Conservation (phyloP, 2,888 invertebrate genomes). For the Oscheius myriophilus region DNA sequence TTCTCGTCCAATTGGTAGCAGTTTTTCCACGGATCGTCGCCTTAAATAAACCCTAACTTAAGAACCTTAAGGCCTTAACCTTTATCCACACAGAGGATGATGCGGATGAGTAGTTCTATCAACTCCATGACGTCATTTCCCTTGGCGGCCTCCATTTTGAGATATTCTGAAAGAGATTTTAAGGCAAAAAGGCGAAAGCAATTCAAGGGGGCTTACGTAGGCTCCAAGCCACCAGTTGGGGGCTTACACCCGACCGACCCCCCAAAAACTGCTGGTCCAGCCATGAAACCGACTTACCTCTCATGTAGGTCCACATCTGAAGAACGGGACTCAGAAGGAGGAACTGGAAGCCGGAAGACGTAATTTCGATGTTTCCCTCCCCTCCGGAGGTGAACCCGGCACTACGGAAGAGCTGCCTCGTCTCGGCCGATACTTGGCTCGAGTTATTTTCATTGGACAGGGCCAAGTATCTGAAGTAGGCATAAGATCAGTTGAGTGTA, state of each 20-base stretch:
- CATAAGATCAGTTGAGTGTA: too few species aligned
- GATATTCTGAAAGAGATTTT: slow-evolving; percentile 50
- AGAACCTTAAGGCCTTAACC: slow-evolving; percentile 26
- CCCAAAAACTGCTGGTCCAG: too few species aligned
- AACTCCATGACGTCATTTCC: slow-evolving; percentile 44
- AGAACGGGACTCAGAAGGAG: slow-evolving; percentile 89
- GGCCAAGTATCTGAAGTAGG: slow-evolving; percentile 61
- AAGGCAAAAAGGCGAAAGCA: too few species aligned
- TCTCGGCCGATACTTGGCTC: slow-evolving; percentile 77
- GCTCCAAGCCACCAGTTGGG: too few species aligned
- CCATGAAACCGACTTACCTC: slow-evolving; percentile 74
- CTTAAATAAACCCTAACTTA: slow-evolving; percentile 18
- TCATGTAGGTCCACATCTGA: slow-evolving; percentile 95
- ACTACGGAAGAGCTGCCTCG: slow-evolving; percentile 89
- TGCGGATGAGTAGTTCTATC: slow-evolving; percentile 48
- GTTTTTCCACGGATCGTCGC: slow-evolving; percentile 42
- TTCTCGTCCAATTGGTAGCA: slow-evolving; percentile 43
- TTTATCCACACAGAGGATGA: slow-evolving; percentile 46
- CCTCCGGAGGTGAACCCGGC: slow-evolving; percentile 86
- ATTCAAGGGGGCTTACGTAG: too few species aligned
- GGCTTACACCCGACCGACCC: too few species aligned
- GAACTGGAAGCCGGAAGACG: slow-evolving; percentile 90
- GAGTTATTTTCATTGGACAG: slow-evolving; percentile 60
- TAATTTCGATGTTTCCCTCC: slow-evolving; percentile 62
- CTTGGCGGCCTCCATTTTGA: slow-evolving; percentile 42